phyloP scores from a whole-genome alignment of 2,888 invertebrate species.

The Carterocephalus palaemon region DNA sequence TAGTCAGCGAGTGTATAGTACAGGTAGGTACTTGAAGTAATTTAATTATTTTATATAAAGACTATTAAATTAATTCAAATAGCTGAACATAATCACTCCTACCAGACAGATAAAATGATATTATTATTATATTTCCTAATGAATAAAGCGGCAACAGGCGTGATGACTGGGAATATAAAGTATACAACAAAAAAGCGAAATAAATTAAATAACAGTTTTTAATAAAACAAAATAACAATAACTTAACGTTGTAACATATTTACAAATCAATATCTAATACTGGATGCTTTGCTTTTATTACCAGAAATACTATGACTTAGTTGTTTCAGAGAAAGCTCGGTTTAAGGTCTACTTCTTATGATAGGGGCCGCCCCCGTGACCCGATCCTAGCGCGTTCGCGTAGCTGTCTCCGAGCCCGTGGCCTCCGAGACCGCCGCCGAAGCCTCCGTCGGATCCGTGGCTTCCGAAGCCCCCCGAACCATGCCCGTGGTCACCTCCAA shows the following conservation, averaged over 20 bases:
- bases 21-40: too few relatives aligned
- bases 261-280: constrained; percentile 51
- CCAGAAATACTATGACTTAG: constrained; percentile 64
- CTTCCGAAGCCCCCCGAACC: constrained; percentile 43
- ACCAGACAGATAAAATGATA: too few relatives aligned
- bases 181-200: constrained; percentile 30
- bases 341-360: constrained; percentile 51
- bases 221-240: constrained; percentile 59
- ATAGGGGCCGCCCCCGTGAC: constrained; percentile 73
- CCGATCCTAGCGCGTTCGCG: constrained; percentile 62
- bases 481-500: constrained; percentile 41
- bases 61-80: too few relatives aligned
- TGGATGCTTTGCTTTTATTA: constrained; percentile 37
- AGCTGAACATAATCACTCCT: too few relatives aligned
- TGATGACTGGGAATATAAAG: not conserved
- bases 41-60: too few relatives aligned
- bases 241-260: constrained; percentile 56
- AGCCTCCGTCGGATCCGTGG: constrained; percentile 38
- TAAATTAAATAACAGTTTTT: constrained; percentile 46
- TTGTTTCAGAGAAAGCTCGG: constrained; percentile 26
- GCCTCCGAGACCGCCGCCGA: constrained; percentile 41
- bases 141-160: too few relatives aligned
- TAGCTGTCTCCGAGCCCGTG: constrained; percentile 58
- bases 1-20: too few relatives aligned
- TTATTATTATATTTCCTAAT: too few relatives aligned